Conservation (phyloP, 2,113 vertebrate genomes). For the Pollimyrus isidori region DNA sequence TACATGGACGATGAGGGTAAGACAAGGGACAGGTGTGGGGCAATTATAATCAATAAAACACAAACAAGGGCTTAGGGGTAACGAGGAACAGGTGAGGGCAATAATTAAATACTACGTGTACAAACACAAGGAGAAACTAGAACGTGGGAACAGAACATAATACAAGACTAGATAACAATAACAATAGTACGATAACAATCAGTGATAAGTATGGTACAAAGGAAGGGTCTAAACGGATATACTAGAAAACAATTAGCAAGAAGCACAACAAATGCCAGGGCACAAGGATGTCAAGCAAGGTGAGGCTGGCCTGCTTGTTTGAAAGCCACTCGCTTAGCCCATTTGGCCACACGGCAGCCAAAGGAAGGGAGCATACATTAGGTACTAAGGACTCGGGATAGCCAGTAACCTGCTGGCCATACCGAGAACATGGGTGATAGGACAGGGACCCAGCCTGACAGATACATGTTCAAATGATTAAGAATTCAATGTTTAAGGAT, state of each 20-base stretch:
- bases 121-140: background rate
- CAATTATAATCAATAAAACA: background rate
- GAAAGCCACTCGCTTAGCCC: background rate
- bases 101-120: background rate
- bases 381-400: background rate
- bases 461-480: background rate
- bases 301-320: background rate
- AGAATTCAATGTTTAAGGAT: background rate
- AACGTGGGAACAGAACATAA: background rate
- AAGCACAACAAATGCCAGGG: background rate
- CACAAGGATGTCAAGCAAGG: background rate
- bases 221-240: background rate
- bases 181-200: background rate
- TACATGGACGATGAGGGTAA: background rate
- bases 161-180: background rate
- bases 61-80: background rate
- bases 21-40: background rate
- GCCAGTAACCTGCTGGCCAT: background rate
- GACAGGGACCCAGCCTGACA: background rate
- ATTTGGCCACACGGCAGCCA: background rate
- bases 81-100: background rate
- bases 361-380: background rate
- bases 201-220: background rate
- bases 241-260: background rate
- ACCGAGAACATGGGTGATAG: background rate